Percentiles rank a stretch among this genome's conserved stretches.
Conservation (phyloP, 2,888 invertebrate genomes). For the Acheta domesticus region DNA sequence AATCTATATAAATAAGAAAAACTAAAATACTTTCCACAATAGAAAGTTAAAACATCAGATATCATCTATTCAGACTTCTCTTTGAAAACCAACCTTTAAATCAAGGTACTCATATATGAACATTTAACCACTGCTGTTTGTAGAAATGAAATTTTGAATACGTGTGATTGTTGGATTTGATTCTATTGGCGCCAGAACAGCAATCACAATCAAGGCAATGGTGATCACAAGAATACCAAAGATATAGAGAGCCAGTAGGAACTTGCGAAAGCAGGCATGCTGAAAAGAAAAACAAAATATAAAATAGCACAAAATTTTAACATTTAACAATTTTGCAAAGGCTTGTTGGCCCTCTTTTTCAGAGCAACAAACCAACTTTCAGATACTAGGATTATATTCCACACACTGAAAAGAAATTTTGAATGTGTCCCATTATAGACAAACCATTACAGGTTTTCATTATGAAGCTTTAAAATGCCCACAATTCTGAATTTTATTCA, state of each 20-base stretch:
- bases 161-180: conserved; percentile 52
- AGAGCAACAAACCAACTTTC: too few species aligned
- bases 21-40: neutral
- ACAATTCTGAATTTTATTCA: too few species aligned
- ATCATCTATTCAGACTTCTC: neutral
- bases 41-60: neutral
- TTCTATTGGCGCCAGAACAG: conserved; percentile 71
- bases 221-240: conserved; percentile 67
- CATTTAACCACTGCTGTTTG: neutral
- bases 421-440: too few species aligned
- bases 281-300: conserved; percentile 50
- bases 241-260: conserved; percentile 73
- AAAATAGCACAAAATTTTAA: too few species aligned
- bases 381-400: too few species aligned
- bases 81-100: neutral
- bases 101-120: neutral
- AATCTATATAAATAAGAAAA: neutral
- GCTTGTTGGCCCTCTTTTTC: too few species aligned
- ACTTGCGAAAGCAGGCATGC: conserved; percentile 74
- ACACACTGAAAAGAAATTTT: too few species aligned
- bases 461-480: too few species aligned
- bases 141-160: conserved; percentile 28
- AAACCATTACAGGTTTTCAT: too few species aligned
- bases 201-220: conserved; percentile 69
- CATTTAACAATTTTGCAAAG: too few species aligned